Evolutionary conservation across 2,797 vertebrate genomes (phyloP).

Genomic region (Eidolon dupreanum): DNA sequence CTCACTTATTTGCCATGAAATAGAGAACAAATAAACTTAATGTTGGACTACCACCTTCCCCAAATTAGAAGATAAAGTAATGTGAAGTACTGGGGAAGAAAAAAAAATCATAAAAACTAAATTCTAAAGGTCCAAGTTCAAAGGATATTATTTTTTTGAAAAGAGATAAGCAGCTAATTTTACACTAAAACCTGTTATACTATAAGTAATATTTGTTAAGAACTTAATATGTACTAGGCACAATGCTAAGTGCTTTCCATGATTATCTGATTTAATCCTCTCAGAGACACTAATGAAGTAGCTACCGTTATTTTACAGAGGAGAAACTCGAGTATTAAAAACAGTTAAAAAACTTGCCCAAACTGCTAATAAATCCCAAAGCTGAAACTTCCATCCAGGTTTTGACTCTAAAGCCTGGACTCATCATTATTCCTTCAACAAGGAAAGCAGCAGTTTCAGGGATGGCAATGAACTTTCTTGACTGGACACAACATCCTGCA

Average conservation of each 20-base stretch:
- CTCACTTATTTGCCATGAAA: neutral
- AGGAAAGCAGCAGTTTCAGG: neutral
- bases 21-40: neutral
- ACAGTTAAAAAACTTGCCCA: neutral
- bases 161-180: neutral
- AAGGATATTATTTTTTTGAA: neutral
- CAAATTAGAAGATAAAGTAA: constrained; percentile 15
- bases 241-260: neutral
- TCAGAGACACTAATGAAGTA: neutral
- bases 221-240: neutral
- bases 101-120: constrained; percentile 13
- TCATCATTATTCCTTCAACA: neutral
- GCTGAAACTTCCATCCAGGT: neutral
- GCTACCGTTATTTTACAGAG: neutral
- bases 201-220: neutral
- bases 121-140: neutral
- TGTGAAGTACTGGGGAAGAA: neutral
- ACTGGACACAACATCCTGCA: neutral
- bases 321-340: neutral
- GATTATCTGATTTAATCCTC: constrained; percentile 24
- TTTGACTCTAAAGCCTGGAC: neutral
- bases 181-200: neutral
- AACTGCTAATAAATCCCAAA: neutral
- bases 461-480: neutral
- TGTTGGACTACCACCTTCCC: neutral